Evolutionary conservation across 92 coral and sea anemone genomes (phyloP), one percentile per base, ranked within the genome.

Genomic region (Epizoanthus illoricatus): DNA sequence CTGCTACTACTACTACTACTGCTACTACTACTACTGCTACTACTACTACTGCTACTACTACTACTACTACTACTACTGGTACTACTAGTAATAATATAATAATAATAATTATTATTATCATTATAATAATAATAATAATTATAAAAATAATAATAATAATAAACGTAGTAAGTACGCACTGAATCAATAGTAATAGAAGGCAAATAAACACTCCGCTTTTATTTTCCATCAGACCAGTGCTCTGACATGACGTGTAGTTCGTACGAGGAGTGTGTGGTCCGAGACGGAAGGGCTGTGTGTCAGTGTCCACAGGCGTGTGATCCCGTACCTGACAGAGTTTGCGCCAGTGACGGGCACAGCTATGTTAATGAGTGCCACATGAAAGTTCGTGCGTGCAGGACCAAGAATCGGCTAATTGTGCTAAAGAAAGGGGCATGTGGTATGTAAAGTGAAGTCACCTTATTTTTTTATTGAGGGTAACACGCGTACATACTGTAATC

Each of bases 351-450:
- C 72, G 90, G 90, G 62, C 85, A 58, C 43, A 54, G 89, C 4
- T 90, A 97, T 81, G 52, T 41, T 21, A 97, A 88, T 78, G 85
- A 91, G 72, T 97, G 99, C 62, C 8, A 60, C 60, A 87, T 97
- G 97, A 90, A 89, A 58, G 57, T 84, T 0, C 90, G 88, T 72
- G 97, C 99, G 62, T 97, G 99, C 72, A 73, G 85, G 84, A 73
- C 69, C 7, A 85, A 78, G 55, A 83, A 39, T 41, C 67, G 87
- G 7, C 68, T 93, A 28, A 76, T 16, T 41, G 87, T 84, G 33
- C 85, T 87, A 36, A 91, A 87, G 69, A 86, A 93, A 59, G 97
- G 98, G 19, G 18, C 81, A 28, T 96, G 99, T 84, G 93, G 99
- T 96, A 74, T 84, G 94, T 83, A 28, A 0, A 19, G 20, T 57